A percentile compares a stretch with the other conserved stretches of the same genome.
These are phyloP conservation scores for Symphodus melops DNA, from an alignment of 2,113 vertebrate species.

Conservation along the genomic window DNA sequence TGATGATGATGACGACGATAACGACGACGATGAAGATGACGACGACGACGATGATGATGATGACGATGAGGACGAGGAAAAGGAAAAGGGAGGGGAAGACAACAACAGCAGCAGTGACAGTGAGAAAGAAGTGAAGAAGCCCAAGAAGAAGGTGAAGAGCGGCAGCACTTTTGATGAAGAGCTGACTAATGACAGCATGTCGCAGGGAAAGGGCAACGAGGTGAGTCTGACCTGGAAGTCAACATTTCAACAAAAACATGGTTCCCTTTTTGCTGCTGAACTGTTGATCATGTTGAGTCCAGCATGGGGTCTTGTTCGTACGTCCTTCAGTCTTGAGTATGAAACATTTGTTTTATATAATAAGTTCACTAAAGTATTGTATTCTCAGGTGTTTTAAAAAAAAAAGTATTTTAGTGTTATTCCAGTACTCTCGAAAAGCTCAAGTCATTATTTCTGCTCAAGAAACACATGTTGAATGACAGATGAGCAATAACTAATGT, in stretches of 20 bases:
- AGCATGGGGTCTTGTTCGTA: not conserved
- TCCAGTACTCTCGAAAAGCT: not conserved
- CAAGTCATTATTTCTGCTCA: too few relatives aligned
- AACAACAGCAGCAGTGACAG: slow-evolving; percentile 89
- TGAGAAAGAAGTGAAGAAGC: slow-evolving; percentile 88
- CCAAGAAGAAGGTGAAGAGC: slow-evolving; percentile 88
- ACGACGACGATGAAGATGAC: slow-evolving; percentile 85
- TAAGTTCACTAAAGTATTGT: too few relatives aligned
- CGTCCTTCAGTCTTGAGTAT: not conserved
- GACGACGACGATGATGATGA: slow-evolving; percentile 80
- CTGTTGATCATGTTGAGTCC: not conserved
- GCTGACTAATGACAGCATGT: slow-evolving; percentile 98
- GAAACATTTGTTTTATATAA: too few relatives aligned
- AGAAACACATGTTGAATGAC: too few relatives aligned
- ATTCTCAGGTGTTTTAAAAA: not conserved
- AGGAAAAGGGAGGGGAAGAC: slow-evolving; percentile 81
- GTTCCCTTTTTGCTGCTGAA: not conserved
- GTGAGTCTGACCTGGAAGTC: slow-evolving; percentile 71
- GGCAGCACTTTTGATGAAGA: slow-evolving; percentile 93
- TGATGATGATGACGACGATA: slow-evolving; percentile 83
- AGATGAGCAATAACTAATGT: too few relatives aligned
- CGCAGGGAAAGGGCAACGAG: slow-evolving; percentile 97
- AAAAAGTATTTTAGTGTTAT: not conserved
- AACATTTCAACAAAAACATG: not conserved
- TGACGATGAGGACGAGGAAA: slow-evolving; percentile 76